These are phyloP conservation scores for Cardinalis cardinalis DNA, from an alignment of 2,113 vertebrate genomes.

Conservation along the genomic window DNA sequence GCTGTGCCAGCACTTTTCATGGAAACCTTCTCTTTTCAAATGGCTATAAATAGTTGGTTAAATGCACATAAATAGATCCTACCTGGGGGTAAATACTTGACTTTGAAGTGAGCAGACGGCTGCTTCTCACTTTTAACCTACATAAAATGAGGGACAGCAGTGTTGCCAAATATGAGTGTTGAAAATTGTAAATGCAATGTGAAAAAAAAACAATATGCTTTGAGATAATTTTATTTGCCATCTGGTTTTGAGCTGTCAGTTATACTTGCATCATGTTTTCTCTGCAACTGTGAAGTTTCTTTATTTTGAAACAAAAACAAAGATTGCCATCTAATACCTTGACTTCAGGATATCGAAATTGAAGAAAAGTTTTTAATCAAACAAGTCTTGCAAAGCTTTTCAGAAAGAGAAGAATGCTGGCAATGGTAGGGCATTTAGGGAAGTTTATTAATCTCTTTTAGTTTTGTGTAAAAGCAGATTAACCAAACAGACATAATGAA, in stretches of 20 bases:
- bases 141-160: conserved; percentile 35
- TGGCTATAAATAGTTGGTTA: conserved; percentile 29
- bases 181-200: conserved; percentile 30
- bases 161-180: neutral
- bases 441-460: conserved; percentile 24
- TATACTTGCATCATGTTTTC: conserved; percentile 36
- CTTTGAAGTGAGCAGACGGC: conserved; percentile 49
- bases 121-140: conserved; percentile 51
- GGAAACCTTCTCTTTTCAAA: conserved; percentile 13
- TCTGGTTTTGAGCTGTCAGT: conserved; percentile 52
- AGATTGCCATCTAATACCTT: conserved; percentile 23
- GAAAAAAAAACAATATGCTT: conserved; percentile 54
- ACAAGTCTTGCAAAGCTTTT: conserved; percentile 4
- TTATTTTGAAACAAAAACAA: conserved; percentile 38
- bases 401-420: neutral
- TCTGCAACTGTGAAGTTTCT: conserved; percentile 9
- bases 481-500: conserved; percentile 30
- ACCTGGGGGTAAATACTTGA: conserved; percentile 40
- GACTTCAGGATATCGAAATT: conserved; percentile 1
- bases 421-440: neutral
- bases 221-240: conserved; percentile 62
- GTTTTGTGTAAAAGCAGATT: conserved; percentile 32
- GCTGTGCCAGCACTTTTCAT: conserved; percentile 2
- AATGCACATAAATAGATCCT: conserved; percentile 38
- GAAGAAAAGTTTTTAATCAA: conserved; percentile 26